Conservation (phyloP, 2,113 vertebrate genomes). For the Oreochromis tanganicae region DNA sequence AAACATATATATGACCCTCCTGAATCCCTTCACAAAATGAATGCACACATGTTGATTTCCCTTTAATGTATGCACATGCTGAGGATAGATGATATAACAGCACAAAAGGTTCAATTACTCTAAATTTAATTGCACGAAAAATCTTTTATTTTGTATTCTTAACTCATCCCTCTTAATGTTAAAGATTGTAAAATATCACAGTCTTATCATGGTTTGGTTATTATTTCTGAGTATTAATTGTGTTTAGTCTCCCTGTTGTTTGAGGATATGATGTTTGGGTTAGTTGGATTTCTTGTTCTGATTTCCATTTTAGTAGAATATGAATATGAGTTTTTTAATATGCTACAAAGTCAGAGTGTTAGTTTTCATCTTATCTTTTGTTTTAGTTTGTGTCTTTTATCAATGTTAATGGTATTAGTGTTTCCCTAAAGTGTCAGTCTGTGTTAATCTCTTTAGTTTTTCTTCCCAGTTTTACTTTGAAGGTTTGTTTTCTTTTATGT, state of each 20-base stretch:
- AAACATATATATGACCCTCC: not conserved
- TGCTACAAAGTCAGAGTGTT: not conserved
- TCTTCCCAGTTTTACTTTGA: not conserved
- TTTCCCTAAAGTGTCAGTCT: not conserved
- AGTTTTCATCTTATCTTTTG: not conserved
- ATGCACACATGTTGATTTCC: fast-evolving
- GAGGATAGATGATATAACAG: not conserved
- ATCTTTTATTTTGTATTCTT: not conserved
- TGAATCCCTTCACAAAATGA: not conserved
- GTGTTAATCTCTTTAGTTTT: not conserved
- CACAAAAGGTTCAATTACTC: not conserved
- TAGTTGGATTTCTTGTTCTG: not conserved
- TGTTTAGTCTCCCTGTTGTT: not conserved
- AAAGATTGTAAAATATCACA: not conserved
- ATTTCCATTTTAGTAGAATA: not conserved
- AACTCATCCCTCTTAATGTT: not conserved
- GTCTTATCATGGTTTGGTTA: not conserved
- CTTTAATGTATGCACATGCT: not conserved
- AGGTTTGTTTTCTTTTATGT: not conserved
- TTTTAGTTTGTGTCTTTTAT: not conserved
- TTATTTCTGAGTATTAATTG: not conserved
- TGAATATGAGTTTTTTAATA: not conserved
- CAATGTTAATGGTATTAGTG: not conserved
- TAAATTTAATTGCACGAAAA: fast-evolving
- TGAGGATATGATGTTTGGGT: not conserved